Base-by-base conservation (phyloP, 2,888 invertebrate species). In the Caenorhabditis doughertyi region DNA sequence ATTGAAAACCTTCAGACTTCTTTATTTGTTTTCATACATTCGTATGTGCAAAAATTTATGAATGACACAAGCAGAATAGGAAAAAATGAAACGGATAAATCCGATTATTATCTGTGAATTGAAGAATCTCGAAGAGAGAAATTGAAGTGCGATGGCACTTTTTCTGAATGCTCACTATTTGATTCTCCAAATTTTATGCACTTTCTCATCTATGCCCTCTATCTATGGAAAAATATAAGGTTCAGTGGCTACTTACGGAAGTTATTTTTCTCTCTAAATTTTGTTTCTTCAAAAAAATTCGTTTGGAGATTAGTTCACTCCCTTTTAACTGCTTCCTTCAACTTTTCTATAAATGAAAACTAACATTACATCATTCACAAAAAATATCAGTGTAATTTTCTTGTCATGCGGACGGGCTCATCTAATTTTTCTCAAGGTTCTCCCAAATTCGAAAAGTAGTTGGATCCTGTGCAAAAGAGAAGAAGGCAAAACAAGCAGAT, bases 71-170 rank as follows among this genome's bases (percentile, higher is more conserved):
- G 60, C 27, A 42, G 27, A 25, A 60, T 42, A 49, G 16, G 35
- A 13, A 9, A 13, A 29, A 51, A 64, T 32, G 29, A 51, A 65
- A 51, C 42, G 44, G 25, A 35, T 51, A 65, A 65, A 65, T 65
- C 25, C 65, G 65, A 65, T 65, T 65, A 65, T 65, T 32, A 51
- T 65, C 51, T 65, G 49, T 51, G 65, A 65, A 65, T 65, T 32
- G 51, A 35, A 65, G 51, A 65, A 25, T 51, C 51, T 32, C 35
- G 49, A 64, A 64, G 49, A 49, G 49, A 64, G 64, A 64, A 56
- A 49, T 65, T 65, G 51, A 65, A 65, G 65, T 51, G 65, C 65
- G 35, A 35, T 51, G 65, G 49, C 65, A 65, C 65, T 65, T 65
- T 65, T 65, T 58, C 18, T 60, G 58, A 39, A 58, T 42, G 58